Evolutionary conservation across 2,797 vertebrate genomes (phyloP).

Genomic region (Sebastes hubbsi): DNA sequence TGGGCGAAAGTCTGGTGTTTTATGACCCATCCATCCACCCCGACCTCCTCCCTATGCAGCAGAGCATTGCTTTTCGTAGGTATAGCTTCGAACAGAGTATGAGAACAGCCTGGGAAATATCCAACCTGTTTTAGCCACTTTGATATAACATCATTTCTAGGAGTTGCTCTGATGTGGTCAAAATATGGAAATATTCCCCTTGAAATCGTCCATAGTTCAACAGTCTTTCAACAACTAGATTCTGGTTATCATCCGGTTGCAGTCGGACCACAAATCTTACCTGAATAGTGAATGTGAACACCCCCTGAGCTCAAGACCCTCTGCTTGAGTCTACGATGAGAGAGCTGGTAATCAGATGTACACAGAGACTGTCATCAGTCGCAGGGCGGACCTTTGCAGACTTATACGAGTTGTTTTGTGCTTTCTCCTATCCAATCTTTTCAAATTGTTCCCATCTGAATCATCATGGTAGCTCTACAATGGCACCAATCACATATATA

Average conservation of each 20-base stretch:
- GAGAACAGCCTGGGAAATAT: background rate
- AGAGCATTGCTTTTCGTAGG: too few species aligned
- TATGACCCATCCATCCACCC: too few species aligned
- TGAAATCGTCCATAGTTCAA: background rate
- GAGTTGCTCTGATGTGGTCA: background rate
- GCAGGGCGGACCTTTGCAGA: conserved; percentile 22
- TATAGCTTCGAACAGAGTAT: too few species aligned
- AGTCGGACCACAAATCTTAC: background rate
- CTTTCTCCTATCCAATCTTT: conserved; percentile 53
- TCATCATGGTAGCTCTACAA: conserved; percentile 43
- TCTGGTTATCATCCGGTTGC: conserved; percentile 1
- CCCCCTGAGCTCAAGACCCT: conserved; percentile 4
- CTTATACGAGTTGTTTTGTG: conserved; percentile 56
- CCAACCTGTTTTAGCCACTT: background rate
- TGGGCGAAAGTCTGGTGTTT: too few species aligned
- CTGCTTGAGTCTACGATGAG: background rate
- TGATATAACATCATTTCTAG: background rate
- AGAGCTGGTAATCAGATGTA: conserved; percentile 41
- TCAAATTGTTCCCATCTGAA: conserved; percentile 66
- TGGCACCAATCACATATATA: conserved; percentile 52
- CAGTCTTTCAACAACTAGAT: background rate
- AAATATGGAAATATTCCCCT: background rate
- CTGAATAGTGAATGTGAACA: background rate
- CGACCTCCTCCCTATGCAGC: too few species aligned
- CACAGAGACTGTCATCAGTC: conserved; percentile 20